Percentiles rank a stretch among this genome's conserved stretches.
Conservation (phyloP, 1,140 invertebrate species). For the Parasteatoda tepidariorum region DNA sequence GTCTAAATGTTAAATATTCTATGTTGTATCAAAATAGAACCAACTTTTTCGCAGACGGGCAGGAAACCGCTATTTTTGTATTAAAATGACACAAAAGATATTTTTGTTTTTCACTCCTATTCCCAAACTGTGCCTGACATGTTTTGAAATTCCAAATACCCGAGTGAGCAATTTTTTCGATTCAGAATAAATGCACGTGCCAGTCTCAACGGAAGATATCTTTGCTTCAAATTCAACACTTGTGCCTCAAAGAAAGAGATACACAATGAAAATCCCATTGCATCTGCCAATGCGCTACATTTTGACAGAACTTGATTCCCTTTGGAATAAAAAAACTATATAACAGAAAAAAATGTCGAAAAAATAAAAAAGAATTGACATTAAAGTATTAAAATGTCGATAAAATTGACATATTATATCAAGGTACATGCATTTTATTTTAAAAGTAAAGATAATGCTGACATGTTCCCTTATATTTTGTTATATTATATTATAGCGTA, state of each 20-base stretch:
- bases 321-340: no score
- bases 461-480: no score
- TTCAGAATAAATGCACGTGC: constrained; percentile 18
- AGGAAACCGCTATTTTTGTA: no score
- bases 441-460: neutral
- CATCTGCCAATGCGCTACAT: no score
- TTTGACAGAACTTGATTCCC: no score
- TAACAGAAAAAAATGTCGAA: no score
- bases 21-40: no score
- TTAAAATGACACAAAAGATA: no score
- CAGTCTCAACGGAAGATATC: neutral
- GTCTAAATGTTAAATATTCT: no score
- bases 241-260: constrained; percentile 2
- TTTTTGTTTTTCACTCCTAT: no score
- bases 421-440: neutral
- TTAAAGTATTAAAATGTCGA: neutral
- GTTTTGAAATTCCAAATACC: neutral
- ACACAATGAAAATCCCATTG: constrained; percentile 7
- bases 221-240: constrained; percentile 27
- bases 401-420: neutral
- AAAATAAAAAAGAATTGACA: constrained; percentile 2
- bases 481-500: no score
- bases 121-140: neutral
- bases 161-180: neutral
- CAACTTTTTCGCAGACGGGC: no score